Evolutionary conservation across 2,113 vertebrate genomes (phyloP).

Genomic region (Oncorhynchus masou): DNA sequence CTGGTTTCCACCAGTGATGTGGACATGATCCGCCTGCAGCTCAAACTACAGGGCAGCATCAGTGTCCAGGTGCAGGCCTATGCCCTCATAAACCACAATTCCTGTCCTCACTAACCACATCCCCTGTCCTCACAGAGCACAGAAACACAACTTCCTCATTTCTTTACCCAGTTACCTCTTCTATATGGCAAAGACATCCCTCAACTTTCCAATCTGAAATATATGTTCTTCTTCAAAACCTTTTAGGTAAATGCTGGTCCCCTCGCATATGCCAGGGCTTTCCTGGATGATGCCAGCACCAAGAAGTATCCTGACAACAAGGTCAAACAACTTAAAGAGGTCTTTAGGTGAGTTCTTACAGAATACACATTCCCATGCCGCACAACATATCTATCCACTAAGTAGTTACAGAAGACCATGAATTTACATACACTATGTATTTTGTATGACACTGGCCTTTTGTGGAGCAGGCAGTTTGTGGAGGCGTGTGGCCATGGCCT

Average conservation of each 20-base stretch:
- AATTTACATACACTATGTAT: neutral
- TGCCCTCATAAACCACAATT: neutral
- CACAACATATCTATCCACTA: neutral
- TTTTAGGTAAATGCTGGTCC: constrained; percentile 94
- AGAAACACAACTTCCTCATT: neutral
- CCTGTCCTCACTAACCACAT: neutral
- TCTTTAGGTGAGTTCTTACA: constrained; percentile 85
- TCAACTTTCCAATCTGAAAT: neutral
- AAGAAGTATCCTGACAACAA: constrained; percentile 98
- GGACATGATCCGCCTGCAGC: constrained; percentile 97
- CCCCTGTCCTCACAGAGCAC: neutral
- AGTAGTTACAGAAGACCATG: neutral
- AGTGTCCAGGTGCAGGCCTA: constrained; percentile 88
- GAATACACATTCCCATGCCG: neutral
- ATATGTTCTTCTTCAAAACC: neutral
- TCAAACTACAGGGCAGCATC: constrained; percentile 97
- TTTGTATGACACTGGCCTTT: neutral
- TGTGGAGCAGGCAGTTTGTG: constrained; percentile 87
- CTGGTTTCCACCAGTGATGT: constrained; percentile 91
- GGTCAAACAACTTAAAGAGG: constrained; percentile 94
- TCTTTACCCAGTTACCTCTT: neutral
- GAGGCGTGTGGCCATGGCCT: constrained; percentile 94
- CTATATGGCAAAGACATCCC: neutral
- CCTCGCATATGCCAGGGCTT: constrained; percentile 93
- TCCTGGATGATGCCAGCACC: constrained; percentile 89